Evolutionary conservation across 2,797 vertebrate genomes (phyloP), one percentile per base, ranked within the genome.

Genomic region (Pangasius macronema): DNA sequence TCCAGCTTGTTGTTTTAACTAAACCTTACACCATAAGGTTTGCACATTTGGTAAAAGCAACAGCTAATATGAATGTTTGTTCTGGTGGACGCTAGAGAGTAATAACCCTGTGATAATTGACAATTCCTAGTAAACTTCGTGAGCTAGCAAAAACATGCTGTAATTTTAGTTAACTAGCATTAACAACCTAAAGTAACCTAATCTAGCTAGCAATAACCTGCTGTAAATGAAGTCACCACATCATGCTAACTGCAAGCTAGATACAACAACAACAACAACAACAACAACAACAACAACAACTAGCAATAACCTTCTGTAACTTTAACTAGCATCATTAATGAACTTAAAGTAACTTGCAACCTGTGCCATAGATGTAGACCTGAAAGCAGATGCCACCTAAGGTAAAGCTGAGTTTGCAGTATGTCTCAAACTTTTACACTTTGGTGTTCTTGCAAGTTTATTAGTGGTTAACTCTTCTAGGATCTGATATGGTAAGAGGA

Each of bases 131-230:
- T 73, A 75, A 27, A 2, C 72, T 27, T 27, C 5, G 5, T 13
- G 18, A 53, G 46, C 42, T 39, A 76, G 24, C 5, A 76, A 53
- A 53, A 79, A 79, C 75, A 16, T 79, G 3, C 30, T 33, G 16
- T 10, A 57, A 36, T 30, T 24, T 36, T 36, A 57, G 18, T 57
- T 79, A 57, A 30, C 46, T 42, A 51, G 46, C 73, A 27, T 5
- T 75, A 13, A 13, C 27, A 8, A 76, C 27, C 51, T 33, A 33
- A 79, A 9, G 53, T 57, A 79, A 57, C 51, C 57, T 51, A 24
- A 55, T 18, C 75, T 36, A 77, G n/a, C n/a, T 53, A n/a, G 30
- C 73, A 75, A 75, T 49, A 75, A 75, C 73, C 46, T 76, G 14
- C 73, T 49, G 13, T 51, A 33, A 36, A 57, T 55, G 22, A 79